Evolutionary conservation across 2,113 vertebrate genomes (phyloP), one percentile per base, ranked within the genome.

Genomic region (Menura novaehollandiae): DNA sequence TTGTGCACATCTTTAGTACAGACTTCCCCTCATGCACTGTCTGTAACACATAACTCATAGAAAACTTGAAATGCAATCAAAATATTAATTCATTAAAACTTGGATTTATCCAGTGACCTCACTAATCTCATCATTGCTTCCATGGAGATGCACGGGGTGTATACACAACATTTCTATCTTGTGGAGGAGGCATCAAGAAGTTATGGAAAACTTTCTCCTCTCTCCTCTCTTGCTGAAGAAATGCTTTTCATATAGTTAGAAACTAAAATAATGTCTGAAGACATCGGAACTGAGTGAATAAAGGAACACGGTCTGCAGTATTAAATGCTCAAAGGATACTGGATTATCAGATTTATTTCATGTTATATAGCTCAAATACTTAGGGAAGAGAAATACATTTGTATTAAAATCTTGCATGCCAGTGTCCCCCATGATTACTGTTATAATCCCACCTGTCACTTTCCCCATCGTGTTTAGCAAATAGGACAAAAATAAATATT

Each of bases 1-100:
- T 10, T 83, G 71, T 14, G 68, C 52, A 18, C 33, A 19, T 79
- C 39, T 85, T 62, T 11, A 55, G 47, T 7, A 7, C 28, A 7
- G 21, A 35, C 33, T 51, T 85, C 21, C 39, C 33, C 66, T 59
- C 35, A 5, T 55, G 69, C 27, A 17, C 33, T 43, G 52, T 14
- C 60, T 64, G 5, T 6, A 64, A 69, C 37, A 62, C 9, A 1
- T 3, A 43, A 79, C 39, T 1, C 55, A 85, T 2, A 94, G 53
- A 88, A 88, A 88, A 69, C 44, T 72, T 92, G 88, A 96, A 91
- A 75, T 79, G 83, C 47, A 49, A 85, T 80, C 58, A 78, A 88
- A 90, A 73, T 78, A 72, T 21, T 24, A 58, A 88, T 87, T 72
- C 3, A 13, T 59, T 35, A 28, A 41, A 63, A 46, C 62, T 85